Conservation (phyloP, 2,113 vertebrate genomes). For the Colistium nudipinnis region DNA sequence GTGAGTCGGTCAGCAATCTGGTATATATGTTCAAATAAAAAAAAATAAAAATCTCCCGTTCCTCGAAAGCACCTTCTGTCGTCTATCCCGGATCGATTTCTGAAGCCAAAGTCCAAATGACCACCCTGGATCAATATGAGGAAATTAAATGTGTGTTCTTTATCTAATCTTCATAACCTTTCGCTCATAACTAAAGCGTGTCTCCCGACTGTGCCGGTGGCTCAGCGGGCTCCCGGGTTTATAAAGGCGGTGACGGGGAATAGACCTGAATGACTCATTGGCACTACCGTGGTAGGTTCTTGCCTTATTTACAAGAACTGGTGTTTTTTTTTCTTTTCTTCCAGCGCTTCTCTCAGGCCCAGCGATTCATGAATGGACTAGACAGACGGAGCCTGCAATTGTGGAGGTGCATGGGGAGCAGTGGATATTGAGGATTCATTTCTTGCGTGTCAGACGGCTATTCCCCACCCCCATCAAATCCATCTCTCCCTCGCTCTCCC, state of each 20-base stretch:
- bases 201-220: conserved; percentile 14
- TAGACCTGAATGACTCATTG: conserved; percentile 75
- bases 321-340: conserved; percentile 78
- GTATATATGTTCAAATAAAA: conserved; percentile 66
- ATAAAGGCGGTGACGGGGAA: conserved; percentile 72
- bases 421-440: conserved; percentile 80
- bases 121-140: conserved; percentile 55
- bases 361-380: conserved; percentile 83
- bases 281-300: conserved; percentile 71
- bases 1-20: conserved; percentile 67
- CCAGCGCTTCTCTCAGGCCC: conserved; percentile 72
- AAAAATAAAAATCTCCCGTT: conserved; percentile 32
- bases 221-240: conserved; percentile 14
- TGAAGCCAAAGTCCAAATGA: conserved; percentile 58
- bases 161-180: conserved; percentile 43
- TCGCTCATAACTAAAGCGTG: conserved; percentile 36
- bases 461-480: conserved; percentile 76
- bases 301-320: conserved; percentile 83
- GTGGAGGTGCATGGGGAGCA: conserved; percentile 77
- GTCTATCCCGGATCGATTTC: conserved; percentile 65
- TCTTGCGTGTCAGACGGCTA: conserved; percentile 74
- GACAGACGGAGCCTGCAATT: conserved; percentile 76
- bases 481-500: conserved; percentile 66
- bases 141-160: conserved; percentile 66
- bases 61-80: conserved; percentile 56